Base-by-base conservation (phyloP, 2,113 vertebrate genomes). In the Mastomys natalensis region DNA sequence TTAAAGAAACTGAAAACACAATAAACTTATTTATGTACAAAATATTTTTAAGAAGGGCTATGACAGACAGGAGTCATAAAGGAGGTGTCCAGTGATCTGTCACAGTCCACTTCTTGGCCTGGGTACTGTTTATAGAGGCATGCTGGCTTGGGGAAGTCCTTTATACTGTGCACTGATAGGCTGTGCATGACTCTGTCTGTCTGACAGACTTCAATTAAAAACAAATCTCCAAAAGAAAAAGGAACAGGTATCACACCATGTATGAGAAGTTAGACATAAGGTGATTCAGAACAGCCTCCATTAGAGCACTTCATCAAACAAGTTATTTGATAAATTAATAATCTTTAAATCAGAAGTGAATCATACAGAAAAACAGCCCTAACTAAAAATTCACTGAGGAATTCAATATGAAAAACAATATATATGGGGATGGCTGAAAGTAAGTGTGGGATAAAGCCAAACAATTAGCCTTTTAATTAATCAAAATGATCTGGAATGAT, bases 371-470 rank as follows among this genome's bases (percentile, higher is more conserved):
- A 37, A 74, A 95, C 34, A 68, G 31, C n/a, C 26, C 78, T 84
- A 51, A 89, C n/a, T 68, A 70, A 93, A 74, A 95, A 37, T 81
- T 80, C n/a, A 73, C 73, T 70, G 64, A 91, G 37, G 43, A 92
- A 58, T 84, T 48, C 45, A 40, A 80, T 3, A 68, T 26, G 34
- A 4, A 43, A n/a, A 80, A 66, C n/a, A 80, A 53, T n/a, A 68
- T 51, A 53, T 4, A 58, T 12, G 10, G 62, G 92, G 55, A 73
- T 12, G 45, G 58, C 2, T 68, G n/a, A 55, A 73, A 85, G 37
- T 55, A 92, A 51, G 17, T 73, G 16, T 62, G 16, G 21, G 31
- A n/a, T 11, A 60, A 58, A 81, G 29, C 26, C 2, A 76, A 53
- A 34, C 16, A 80, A 51, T 66, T n/a, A 60, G 19, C 6, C 66